Base-by-base conservation (phyloP, 2,113 vertebrate genomes). In the Coptodon bakossiorum region DNA sequence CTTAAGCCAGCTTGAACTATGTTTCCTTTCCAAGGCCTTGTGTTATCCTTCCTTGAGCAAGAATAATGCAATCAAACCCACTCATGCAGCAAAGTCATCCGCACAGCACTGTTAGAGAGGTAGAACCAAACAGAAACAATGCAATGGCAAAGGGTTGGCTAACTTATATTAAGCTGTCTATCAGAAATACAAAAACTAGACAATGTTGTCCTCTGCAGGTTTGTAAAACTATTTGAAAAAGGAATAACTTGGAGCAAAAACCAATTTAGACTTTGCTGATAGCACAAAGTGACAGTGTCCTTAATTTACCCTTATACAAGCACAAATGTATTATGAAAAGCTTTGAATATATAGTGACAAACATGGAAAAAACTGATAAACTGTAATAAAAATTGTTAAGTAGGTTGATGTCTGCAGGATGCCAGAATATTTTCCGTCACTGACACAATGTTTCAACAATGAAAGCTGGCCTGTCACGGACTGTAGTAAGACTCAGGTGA, bases 1-100 rank as follows among this genome's bases (percentile, higher is more conserved):
- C 24, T 78, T 73, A 34, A 54, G 86, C 78, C 43, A 52, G 61
- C 54, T 78, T 73, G 79, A 86, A 79, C 87, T 17, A 59, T 4
- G 68, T 81, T 87, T 85, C 78, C 19, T 38, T 83, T 54, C 87
- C 88, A 82, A 83, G 80, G 86, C 57, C 19, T 3, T 17, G 79
- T 8, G 38, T 80, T 90, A 83, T 92, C 87, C 79, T 71, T 14
- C 22, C 76, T 29, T 87, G 82, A 93, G 87, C 85, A 78, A 52
- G 45, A 78, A 78, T 34, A 78, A 78, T 78, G 4, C 27, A 78
- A 52, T 34, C 73, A 78, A 52, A 34, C 27, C 73, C 19, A 52
- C 73, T 52, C 73, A n/a, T 52, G 45, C 73, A 78, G 27, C 45
- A 78, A 52, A 78, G 27, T 78, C 73, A 78, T 50, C 29, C 27